Evolutionary conservation across 2,797 vertebrate genomes (phyloP), one percentile per base, ranked within the genome.

Genomic region (Phoebastria nigripes): DNA sequence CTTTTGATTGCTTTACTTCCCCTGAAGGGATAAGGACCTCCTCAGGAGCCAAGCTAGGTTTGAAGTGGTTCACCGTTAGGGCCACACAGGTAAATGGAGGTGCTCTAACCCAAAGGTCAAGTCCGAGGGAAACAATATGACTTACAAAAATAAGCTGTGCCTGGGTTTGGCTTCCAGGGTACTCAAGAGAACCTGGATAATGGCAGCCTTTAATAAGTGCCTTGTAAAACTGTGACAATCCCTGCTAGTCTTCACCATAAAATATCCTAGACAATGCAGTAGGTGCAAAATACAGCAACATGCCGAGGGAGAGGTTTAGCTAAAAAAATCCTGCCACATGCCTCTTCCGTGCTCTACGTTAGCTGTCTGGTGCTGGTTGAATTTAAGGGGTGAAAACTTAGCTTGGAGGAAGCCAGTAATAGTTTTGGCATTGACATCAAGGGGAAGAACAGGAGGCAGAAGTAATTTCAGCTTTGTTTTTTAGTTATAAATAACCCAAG

Each of bases 371-470:
- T 77, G 67, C 67, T 80, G 65, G 28, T 0, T 93, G 92, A 92
- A 93, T 93, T 82, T 89, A 94, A 56, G 72, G 82, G 56, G 67
- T 78, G 71, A 91, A 92, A 92, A 84, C 51, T 92, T 73, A 71
- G 82, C 39, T 69, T 66, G n/a, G n/a, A 88, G 71, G 85, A 96
- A 79, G 51, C 47, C 80, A 90, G 9, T 14, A 72, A 73, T 26
- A 79, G 69, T 88, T 83, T 66, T 94, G 90, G 77, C 93, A 86
- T 7, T 37, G 46, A 88, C 44, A 88, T 80, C 54, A 91, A 88
- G 44, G 51, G 19, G 35, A 71, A 91, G 54, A 91, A 78, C 2
- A 17, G 39, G 35, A 91, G 67, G 76, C 16, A 85, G 79, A 93
- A 88, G 77, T 67, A 17, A 77, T 46, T 92, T 79, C 69, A 94